These are phyloP conservation scores for Bombyx huttoni DNA, from an alignment of 2,888 invertebrate species.

Conservation along the genomic window DNA sequence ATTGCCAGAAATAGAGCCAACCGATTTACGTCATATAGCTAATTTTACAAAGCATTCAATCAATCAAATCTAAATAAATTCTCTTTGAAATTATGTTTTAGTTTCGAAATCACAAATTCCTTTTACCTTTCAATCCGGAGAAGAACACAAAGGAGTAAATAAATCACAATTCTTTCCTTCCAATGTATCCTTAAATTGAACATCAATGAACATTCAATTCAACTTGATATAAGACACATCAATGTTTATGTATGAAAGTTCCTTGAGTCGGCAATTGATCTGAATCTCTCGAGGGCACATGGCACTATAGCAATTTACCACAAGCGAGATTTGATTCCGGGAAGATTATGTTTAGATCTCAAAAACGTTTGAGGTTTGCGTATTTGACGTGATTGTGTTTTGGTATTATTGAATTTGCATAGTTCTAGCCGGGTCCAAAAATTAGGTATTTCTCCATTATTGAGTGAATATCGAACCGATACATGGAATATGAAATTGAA, in stretches of 20 bases:
- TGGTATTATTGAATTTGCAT: background rate
- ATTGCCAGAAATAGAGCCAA: too few relatives aligned
- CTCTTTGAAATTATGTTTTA: background rate
- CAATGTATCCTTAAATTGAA: background rate
- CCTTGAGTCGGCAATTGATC: background rate
- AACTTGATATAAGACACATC: background rate
- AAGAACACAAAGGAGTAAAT: slow-evolving; percentile 4
- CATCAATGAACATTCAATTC: background rate
- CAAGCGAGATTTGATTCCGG: background rate
- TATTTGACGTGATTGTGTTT: background rate
- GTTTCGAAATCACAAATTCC: background rate
- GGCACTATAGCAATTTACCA: background rate
- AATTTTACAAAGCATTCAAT: too few relatives aligned
- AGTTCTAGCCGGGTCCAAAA: too few relatives aligned
- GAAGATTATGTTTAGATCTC: background rate
- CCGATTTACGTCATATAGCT: too few relatives aligned
- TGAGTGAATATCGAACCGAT: too few relatives aligned
- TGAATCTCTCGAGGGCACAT: background rate
- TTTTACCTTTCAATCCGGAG: background rate
- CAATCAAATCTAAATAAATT: background rate
- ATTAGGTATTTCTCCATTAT: too few relatives aligned
- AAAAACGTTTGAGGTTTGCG: background rate
- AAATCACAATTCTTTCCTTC: background rate
- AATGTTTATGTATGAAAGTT: background rate
- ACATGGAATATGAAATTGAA: too few relatives aligned